Evolutionary conservation across 2,797 vertebrate species (phyloP).

Genomic region (Momotus momota): DNA sequence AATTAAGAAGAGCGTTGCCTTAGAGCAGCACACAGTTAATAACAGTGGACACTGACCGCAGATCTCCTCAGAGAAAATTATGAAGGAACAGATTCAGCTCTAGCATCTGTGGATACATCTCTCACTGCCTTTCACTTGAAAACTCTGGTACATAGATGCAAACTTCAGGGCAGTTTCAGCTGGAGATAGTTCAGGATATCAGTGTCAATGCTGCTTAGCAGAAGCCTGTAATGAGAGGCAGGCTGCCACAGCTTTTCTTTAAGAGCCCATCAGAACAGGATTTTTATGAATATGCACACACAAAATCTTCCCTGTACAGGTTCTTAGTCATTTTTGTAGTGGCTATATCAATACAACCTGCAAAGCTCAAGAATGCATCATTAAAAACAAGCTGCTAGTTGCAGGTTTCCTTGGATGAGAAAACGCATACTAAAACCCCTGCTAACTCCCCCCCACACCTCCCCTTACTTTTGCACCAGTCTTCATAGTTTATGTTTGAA

Average conservation of each 20-base stretch:
- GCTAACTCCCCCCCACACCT: neutral
- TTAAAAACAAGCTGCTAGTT: neutral
- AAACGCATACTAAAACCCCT: neutral
- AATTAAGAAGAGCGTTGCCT: neutral
- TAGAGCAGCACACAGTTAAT: neutral
- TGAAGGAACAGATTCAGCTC: neutral
- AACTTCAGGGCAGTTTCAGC: neutral
- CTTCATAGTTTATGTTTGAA: constrained; percentile 16
- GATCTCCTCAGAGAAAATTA: neutral
- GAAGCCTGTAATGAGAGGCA: neutral
- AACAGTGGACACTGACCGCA: neutral
- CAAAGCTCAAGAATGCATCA: constrained; percentile 18
- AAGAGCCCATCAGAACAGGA: neutral
- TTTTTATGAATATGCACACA: neutral
- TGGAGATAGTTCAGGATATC: neutral
- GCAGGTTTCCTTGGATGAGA: constrained; percentile 9
- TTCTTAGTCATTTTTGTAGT: constrained; percentile 27
- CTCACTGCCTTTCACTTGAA: neutral
- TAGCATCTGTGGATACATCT: fast-evolving
- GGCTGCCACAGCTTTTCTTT: neutral
- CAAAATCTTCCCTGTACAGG: neutral
- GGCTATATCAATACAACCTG: neutral
- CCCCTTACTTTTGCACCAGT: neutral
- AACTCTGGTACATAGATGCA: neutral
- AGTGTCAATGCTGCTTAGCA: neutral